phyloP scores from a whole-genome alignment of 2,888 invertebrate genomes.

The Alentia gelatinosa region DNA sequence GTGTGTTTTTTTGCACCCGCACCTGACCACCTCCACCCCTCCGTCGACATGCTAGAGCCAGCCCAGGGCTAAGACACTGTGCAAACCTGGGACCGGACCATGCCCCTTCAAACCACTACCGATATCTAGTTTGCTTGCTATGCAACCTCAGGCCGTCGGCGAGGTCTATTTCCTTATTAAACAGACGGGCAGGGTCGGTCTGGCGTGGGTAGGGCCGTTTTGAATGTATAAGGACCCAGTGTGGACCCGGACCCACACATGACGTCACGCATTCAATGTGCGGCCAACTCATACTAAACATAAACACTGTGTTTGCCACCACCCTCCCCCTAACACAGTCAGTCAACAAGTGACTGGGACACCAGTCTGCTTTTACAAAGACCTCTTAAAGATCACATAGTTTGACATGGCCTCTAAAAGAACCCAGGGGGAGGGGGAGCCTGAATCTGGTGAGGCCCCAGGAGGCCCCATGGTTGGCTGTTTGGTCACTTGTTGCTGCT shows the following conservation, averaged over 20 bases:
- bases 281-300: slow-evolving; percentile 33
- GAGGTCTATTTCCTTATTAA: background rate
- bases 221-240: background rate
- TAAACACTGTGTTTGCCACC: background rate
- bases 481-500: background rate
- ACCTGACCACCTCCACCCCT: no score
- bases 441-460: background rate
- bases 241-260: background rate
- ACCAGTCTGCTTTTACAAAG: background rate
- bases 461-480: background rate
- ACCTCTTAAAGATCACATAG: background rate
- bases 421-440: background rate
- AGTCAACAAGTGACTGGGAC: background rate
- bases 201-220: background rate
- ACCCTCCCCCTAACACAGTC: background rate
- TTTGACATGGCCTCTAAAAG: slow-evolving; percentile 33
- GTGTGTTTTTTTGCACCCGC: background rate
- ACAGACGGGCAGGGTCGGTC: background rate
- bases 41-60: background rate
- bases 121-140: background rate
- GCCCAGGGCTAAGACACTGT: background rate
- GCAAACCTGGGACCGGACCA: background rate
- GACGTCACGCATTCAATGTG: background rate
- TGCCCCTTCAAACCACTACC: background rate
- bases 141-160: background rate